A percentile compares a stretch with the other conserved stretches of the same genome.
phyloP scores from a whole-genome alignment of 2,888 invertebrate genomes.

The Leptopilina syphax region DNA sequence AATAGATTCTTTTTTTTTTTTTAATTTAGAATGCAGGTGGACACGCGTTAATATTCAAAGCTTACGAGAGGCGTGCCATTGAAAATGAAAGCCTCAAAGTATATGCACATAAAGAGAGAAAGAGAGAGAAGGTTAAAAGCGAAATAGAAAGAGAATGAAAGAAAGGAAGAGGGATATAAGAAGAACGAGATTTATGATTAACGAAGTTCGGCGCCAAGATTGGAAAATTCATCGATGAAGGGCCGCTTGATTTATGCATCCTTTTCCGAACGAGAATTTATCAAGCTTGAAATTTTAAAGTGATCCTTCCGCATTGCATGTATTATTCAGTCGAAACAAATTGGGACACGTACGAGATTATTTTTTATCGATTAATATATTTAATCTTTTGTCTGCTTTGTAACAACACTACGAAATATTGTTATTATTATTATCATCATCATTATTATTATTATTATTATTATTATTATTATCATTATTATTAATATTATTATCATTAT shows the following conservation, averaged over 20 bases:
- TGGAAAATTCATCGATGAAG: conserved; percentile 39
- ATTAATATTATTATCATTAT: too few species aligned
- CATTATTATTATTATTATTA: too few species aligned
- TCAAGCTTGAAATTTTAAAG: conserved; percentile 21
- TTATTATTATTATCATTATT: too few species aligned
- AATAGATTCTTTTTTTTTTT: conserved; percentile 11
- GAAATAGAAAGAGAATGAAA: not conserved
- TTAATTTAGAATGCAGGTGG: not conserved
- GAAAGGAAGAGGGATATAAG: conserved; percentile 3
- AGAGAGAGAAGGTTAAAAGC: conserved; percentile 6
- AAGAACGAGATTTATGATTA: conserved; percentile 35
- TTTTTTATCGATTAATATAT: not conserved
- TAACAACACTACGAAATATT: not conserved
- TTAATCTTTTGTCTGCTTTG: not conserved
- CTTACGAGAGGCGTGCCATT: conserved; percentile 18
- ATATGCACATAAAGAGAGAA: not conserved
- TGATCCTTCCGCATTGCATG: conserved; percentile 13
- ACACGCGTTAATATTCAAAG: conserved; percentile 36
- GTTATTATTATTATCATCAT: too few species aligned
- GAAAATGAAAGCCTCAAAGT: conserved; percentile 24
- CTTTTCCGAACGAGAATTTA: conserved; percentile 23
- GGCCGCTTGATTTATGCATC: conserved; percentile 32
- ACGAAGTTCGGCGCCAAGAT: conserved; percentile 38
- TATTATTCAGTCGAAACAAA: not conserved
- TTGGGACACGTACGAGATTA: not conserved